Evolutionary conservation across 2,113 vertebrate genomes (phyloP).

Genomic region (Felis chaus): DNA sequence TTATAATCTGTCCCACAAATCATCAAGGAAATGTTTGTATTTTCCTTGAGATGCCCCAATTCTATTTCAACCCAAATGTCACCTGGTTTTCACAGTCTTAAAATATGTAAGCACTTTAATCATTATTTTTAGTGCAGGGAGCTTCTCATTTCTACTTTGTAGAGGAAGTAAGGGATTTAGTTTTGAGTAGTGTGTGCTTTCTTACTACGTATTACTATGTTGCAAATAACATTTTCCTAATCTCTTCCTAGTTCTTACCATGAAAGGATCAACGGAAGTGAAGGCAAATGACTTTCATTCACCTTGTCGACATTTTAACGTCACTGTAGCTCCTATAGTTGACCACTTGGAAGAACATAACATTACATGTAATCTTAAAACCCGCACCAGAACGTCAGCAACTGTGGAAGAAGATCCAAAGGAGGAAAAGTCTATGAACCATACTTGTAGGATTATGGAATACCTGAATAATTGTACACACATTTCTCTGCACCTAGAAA

Average conservation of each 20-base stretch:
- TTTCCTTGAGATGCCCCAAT: neutral
- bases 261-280: constrained; percentile 61
- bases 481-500: constrained; percentile 80
- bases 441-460: constrained; percentile 73
- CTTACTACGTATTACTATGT: neutral
- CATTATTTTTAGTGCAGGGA: neutral
- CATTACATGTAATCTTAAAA: constrained; percentile 69
- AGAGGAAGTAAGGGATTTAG: constrained; percentile 30
- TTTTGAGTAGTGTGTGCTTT: neutral
- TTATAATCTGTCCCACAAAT: neutral
- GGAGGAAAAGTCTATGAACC: constrained; percentile 14
- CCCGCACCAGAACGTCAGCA: constrained; percentile 46
- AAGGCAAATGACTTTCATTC: constrained; percentile 61
- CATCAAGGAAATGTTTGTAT: neutral
- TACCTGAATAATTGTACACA: constrained; percentile 69
- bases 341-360: constrained; percentile 55
- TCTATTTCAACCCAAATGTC: neutral
- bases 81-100: neutral
- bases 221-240: constrained; percentile 21
- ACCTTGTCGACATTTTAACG: constrained; percentile 77
- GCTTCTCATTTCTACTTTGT: neutral
- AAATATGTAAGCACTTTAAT: neutral
- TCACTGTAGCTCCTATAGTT: constrained; percentile 58
- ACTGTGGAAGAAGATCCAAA: neutral
- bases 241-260: constrained; percentile 73